These are phyloP conservation scores for Bugula neritina DNA, from an alignment of 2,888 invertebrate genomes.

Conservation along the genomic window DNA sequence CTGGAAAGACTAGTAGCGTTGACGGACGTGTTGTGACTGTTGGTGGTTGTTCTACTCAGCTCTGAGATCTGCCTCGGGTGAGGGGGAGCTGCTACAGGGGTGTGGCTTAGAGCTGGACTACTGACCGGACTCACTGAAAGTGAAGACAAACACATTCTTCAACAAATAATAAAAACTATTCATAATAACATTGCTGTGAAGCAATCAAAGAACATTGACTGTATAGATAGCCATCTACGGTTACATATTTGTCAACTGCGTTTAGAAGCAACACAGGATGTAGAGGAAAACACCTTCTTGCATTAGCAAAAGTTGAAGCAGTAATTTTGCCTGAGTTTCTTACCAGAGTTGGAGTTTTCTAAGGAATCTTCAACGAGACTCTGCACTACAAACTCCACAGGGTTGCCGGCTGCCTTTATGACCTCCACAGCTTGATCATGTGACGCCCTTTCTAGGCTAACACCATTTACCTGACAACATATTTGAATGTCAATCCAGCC, in stretches of 20 bases:
- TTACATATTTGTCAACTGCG: too few species aligned
- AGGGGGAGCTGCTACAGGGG: background rate
- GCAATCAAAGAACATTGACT: too few species aligned
- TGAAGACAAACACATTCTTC: too few species aligned
- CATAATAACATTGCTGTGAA: too few species aligned
- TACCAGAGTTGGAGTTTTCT: conserved; percentile 2
- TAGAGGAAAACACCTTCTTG: too few species aligned
- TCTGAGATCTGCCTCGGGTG: conserved; percentile 11
- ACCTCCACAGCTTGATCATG: conserved; percentile 91
- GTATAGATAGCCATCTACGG: too few species aligned
- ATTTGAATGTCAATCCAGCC: too few species aligned
- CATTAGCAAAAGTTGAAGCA: too few species aligned
- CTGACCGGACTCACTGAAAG: background rate
- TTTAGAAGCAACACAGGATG: too few species aligned
- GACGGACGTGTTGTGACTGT: conserved; percentile 32
- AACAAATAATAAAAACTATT: too few species aligned
- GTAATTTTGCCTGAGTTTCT: background rate
- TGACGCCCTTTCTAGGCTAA: conserved; percentile 79
- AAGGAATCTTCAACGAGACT: conserved; percentile 56
- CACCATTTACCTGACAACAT: conserved; percentile 69
- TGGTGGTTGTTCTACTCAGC: conserved; percentile 9
- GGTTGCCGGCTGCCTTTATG: conserved; percentile 81
- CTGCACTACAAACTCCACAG: conserved; percentile 84
- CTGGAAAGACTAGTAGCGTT: conserved; percentile 60
- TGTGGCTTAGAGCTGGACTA: background rate